Evolutionary conservation across 2,797 vertebrate species (phyloP).

Genomic region (Fistularia commersonii): DNA sequence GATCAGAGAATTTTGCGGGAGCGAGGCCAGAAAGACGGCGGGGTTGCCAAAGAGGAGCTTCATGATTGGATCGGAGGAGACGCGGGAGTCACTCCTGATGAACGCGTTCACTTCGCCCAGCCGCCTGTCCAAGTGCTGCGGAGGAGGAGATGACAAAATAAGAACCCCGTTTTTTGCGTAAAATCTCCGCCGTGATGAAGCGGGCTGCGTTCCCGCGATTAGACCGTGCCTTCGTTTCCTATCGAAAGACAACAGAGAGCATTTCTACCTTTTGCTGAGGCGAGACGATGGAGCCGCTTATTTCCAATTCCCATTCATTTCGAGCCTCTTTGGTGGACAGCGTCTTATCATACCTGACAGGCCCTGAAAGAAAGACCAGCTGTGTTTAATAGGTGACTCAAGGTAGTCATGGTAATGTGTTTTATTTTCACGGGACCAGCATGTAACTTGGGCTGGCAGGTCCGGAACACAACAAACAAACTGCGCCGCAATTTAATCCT

Average conservation of each 20-base stretch:
- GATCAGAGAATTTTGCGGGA: constrained; percentile 74
- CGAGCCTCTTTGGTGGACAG: constrained; percentile 79
- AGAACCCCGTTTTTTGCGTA: not conserved
- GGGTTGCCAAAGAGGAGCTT: constrained; percentile 85
- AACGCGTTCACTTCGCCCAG: constrained; percentile 72
- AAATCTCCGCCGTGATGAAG: not conserved
- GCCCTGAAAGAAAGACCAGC: constrained; percentile 61
- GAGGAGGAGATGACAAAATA: not conserved
- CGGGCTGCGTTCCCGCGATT: not conserved
- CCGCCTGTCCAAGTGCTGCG: constrained; percentile 76
- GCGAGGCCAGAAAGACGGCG: constrained; percentile 65
- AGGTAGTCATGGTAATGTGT: not conserved
- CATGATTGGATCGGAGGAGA: constrained; percentile 82
- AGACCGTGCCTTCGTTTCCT: not conserved
- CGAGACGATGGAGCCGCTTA: constrained; percentile 70
- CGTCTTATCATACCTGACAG: constrained; percentile 50
- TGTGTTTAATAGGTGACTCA: too few relatives aligned
- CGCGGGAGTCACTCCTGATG: constrained; percentile 81
- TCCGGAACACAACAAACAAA: not conserved
- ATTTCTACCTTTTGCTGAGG: constrained; percentile 78
- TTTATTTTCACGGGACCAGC: not conserved
- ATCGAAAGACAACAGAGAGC: not conserved
- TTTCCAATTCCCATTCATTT: constrained; percentile 83
- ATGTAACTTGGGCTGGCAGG: not conserved
- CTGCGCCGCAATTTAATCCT: too few relatives aligned